phyloP scores from a whole-genome alignment of 2,113 vertebrate genomes.

The Aspiorhynchus laticeps region DNA sequence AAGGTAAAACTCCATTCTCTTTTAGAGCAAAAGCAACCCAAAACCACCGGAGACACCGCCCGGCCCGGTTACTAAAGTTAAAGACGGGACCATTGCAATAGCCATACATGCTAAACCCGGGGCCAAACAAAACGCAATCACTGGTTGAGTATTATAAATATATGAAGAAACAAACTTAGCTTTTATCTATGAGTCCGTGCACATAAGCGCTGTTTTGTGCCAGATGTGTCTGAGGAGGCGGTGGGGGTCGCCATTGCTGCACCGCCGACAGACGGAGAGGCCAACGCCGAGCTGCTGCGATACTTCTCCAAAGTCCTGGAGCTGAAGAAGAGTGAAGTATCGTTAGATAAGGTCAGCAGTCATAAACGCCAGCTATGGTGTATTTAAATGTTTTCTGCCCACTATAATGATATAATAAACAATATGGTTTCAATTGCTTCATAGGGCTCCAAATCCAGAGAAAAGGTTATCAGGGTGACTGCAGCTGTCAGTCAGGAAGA shows the following conservation, averaged over 20 bases:
- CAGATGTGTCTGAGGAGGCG: slow-evolving; percentile 82
- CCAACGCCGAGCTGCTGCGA: slow-evolving; percentile 86
- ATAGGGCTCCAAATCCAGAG: slow-evolving; percentile 90
- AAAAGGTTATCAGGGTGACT: slow-evolving; percentile 87
- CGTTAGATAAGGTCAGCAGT: slow-evolving; percentile 82
- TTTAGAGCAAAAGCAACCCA: slow-evolving; percentile 37
- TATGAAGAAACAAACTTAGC: background rate
- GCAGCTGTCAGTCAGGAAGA: slow-evolving; percentile 79
- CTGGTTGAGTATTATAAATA: slow-evolving; percentile 69
- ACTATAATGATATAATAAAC: background rate
- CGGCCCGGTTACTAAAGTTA: slow-evolving; percentile 75
- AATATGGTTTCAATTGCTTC: slow-evolving; percentile 18
- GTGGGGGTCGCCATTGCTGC: slow-evolving; percentile 88
- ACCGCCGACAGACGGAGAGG: slow-evolving; percentile 89
- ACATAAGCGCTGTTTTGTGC: background rate
- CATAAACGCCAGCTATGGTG: background rate
- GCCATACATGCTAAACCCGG: slow-evolving; percentile 86
- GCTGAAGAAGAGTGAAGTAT: slow-evolving; percentile 84
- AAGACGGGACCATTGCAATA: slow-evolving; percentile 76
- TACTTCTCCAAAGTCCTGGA: slow-evolving; percentile 86
- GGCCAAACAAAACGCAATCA: slow-evolving; percentile 80
- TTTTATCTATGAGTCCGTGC: background rate
- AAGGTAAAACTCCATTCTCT: background rate
- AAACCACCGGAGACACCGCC: slow-evolving; percentile 41
- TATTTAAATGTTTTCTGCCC: background rate